These are phyloP conservation scores for Emys orbicularis DNA, from an alignment of 2,797 vertebrate species.

Conservation along the genomic window DNA sequence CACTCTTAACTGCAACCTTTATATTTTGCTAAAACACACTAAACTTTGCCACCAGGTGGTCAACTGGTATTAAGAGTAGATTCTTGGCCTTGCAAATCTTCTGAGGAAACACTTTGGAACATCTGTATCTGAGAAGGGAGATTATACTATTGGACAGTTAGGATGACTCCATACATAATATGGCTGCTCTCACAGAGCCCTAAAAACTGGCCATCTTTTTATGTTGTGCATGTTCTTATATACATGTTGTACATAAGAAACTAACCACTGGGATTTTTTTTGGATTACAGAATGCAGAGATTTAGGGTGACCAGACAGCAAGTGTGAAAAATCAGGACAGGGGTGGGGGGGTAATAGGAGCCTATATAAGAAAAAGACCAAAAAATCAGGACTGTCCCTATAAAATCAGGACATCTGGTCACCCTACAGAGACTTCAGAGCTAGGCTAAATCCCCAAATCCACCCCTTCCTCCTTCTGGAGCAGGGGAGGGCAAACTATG, in stretches of 20 bases:
- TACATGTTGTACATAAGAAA: neutral
- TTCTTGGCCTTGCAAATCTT: neutral
- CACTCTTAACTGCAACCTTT: neutral
- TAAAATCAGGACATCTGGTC: no score
- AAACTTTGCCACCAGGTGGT: neutral
- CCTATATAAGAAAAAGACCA: no score
- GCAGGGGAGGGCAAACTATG: neutral
- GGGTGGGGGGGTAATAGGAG: no score
- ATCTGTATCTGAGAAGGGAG: slow-evolving; percentile 26
- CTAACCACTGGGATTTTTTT: neutral
- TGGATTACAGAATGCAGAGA: neutral
- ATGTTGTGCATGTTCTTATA: neutral
- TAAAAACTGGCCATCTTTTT: neutral
- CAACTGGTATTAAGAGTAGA: neutral
- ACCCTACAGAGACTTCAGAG: neutral
- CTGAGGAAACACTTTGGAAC: slow-evolving; percentile 1
- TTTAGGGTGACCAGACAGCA: no score
- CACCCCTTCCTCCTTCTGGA: neutral
- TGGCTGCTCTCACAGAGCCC: neutral
- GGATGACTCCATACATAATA: slow-evolving; percentile 9
- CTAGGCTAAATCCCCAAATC: neutral
- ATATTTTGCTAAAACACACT: neutral
- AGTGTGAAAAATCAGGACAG: no score
- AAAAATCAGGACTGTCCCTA: no score
- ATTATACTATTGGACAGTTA: neutral